Base-by-base conservation (phyloP, 2,888 invertebrate species). In the Cremastobaeus sp. region DNA sequence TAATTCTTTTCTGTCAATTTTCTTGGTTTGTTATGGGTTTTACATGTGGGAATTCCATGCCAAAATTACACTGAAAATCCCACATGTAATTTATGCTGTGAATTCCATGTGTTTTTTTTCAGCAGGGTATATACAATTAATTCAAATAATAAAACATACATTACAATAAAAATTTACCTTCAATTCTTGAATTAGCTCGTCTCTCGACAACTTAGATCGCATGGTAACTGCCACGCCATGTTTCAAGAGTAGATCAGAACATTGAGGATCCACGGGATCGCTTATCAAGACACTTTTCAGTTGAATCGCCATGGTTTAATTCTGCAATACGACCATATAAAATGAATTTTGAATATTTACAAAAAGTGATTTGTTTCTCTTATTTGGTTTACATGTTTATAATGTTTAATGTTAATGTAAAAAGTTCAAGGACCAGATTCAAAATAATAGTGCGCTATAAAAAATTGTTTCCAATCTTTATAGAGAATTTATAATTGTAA, bases 231-330 rank as follows among this genome's bases (percentile, higher is more conserved):
- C 89, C 78, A 98, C 93, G 15, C 93, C 94, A 85, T 95, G 91
- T 32, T 91, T 89, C 76, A 91, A 89, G 17, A 99, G 90, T 37
- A 97, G 92, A 77, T 95, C 91, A 1, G 93, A 92, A 88, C 98
- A 99, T 77, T 93, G 92, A 14, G 91, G 89, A 84, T 98, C 97
- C 1, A 98, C 95, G 21, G 96, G 96, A 88, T 99, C 99, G 80
- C 96, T 96, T 78, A 99, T 93, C 64, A 99, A 89, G 65, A 98
- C 97, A 76, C 92, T 93, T 83, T 92, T 91, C 62, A 97, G 69
- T 60, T 76, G 79, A 60, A 84, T 76, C 9, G 85, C 77, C 87
- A 87, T 87, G 12, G 2, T 32, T 55, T 1, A 15, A 34, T 37
- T n/a, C 59, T 52, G 17, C 20, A 59, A 34, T 12, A 70, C n/a